These are phyloP conservation scores for Catocala fraxini DNA, from an alignment of 2,888 invertebrate genomes.

Conservation along the genomic window DNA sequence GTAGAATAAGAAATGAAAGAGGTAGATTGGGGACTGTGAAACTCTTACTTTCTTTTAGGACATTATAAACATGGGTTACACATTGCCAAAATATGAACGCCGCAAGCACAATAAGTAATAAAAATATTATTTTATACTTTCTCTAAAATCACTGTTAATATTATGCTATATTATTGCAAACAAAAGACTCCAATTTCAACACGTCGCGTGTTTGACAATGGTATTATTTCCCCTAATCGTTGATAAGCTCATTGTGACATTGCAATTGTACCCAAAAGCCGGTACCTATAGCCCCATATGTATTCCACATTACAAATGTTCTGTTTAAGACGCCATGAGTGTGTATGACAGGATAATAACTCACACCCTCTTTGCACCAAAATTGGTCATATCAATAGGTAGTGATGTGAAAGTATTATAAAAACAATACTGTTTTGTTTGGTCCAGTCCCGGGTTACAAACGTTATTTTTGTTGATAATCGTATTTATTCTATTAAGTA, in stretches of 20 bases:
- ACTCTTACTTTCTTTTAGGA: too few relatives aligned
- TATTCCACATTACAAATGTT: constrained; percentile 35
- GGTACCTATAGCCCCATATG: constrained; percentile 21
- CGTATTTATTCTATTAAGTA: too few relatives aligned
- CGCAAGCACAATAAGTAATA: too few relatives aligned
- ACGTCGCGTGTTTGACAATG: constrained; percentile 41
- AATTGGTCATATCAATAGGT: constrained; percentile 74
- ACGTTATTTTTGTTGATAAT: background rate
- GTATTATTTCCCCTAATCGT: constrained; percentile 47
- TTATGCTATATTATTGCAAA: constrained; percentile 32
- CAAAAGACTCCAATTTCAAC: constrained; percentile 42
- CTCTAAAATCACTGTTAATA: constrained; percentile 27
- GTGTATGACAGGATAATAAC: constrained; percentile 83
- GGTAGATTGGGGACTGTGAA: too few relatives aligned
- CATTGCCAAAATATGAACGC: too few relatives aligned
- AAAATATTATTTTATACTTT: constrained; percentile 8
- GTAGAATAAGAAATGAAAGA: too few relatives aligned
- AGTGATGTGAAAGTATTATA: constrained; percentile 24
- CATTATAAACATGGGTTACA: too few relatives aligned
- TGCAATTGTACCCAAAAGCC: constrained; percentile 52
- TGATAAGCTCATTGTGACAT: constrained; percentile 51
- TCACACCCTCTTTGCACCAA: constrained; percentile 73
- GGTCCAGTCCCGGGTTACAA: background rate
- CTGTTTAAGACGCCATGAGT: constrained; percentile 70
- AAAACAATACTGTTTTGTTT: constrained; percentile 33